Conservation (phyloP, 2,113 vertebrate species). For the Ceyx melanurus region DNA sequence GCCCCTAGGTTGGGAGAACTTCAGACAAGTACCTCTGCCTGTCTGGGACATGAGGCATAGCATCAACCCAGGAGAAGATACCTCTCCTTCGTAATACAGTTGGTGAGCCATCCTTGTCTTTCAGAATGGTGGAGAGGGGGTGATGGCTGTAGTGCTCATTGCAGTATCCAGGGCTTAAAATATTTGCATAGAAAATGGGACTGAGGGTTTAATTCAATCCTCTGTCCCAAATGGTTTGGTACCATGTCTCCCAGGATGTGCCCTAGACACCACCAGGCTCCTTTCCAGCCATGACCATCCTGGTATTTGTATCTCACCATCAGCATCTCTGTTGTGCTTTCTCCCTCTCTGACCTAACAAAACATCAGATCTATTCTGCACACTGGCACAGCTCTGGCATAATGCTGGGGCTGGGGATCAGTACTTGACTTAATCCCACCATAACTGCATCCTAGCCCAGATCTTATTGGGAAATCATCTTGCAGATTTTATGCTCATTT, state of each 20-base stretch:
- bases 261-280: accelerated
- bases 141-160: not conserved
- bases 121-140: not conserved
- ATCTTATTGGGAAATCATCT: not conserved
- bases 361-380: not conserved
- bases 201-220: not conserved
- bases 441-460: not conserved
- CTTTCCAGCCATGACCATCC: not conserved
- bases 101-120: not conserved
- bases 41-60: not conserved
- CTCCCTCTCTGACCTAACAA: not conserved
- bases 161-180: not conserved
- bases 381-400: not conserved
- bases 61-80: not conserved
- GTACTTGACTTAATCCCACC: not conserved
- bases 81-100: not conserved
- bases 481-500: not conserved
- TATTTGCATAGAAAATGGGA: not conserved
- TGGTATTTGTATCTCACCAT: not conserved
- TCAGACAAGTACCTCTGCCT: not conserved
- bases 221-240: not conserved
- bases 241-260: not conserved
- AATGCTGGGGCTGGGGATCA: not conserved
- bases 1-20: not conserved
- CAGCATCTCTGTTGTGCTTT: not conserved